Evolutionary conservation across 30 jellyfish, hydroid and myxozoan species (phyloP).

Genomic region (Aurelia aurita): DNA sequence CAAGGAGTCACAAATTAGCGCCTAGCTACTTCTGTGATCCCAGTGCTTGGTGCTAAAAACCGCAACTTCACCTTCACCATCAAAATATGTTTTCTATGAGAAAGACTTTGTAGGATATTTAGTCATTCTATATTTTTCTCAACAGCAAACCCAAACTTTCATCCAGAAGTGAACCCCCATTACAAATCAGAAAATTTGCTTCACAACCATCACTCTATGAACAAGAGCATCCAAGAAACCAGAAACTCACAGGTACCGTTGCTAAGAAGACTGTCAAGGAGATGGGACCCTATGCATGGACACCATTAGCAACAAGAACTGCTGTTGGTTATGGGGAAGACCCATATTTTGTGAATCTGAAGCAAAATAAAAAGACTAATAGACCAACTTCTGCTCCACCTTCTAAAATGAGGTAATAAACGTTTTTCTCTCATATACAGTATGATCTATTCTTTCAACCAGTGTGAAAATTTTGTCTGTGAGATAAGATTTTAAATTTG

Average conservation of each 20-base stretch:
- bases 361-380: background rate
- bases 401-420: slow-evolving; percentile 22
- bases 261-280: slow-evolving; percentile 41
- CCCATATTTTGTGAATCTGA: background rate
- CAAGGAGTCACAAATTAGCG: too few species aligned
- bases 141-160: too few species aligned
- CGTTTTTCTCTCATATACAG: background rate
- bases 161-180: background rate
- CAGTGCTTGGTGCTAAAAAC: too few species aligned
- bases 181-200: slow-evolving; percentile 13
- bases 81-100: too few species aligned
- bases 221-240: background rate
- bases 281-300: slow-evolving; percentile 67
- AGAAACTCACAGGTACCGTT: slow-evolving; percentile 31
- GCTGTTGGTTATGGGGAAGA: slow-evolving; percentile 74
- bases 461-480: too few species aligned
- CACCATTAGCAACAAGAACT: slow-evolving; percentile 74
- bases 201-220: slow-evolving; percentile 49
- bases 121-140: too few species aligned
- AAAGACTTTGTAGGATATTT: too few species aligned
- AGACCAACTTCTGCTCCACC: slow-evolving; percentile 76
- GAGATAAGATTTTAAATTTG: too few species aligned
- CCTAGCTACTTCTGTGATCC: too few species aligned
- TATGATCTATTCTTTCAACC: too few species aligned
- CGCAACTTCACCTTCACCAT: too few species aligned